Conservation (phyloP, 2,797 vertebrate genomes). For the Poecilia velifera region DNA sequence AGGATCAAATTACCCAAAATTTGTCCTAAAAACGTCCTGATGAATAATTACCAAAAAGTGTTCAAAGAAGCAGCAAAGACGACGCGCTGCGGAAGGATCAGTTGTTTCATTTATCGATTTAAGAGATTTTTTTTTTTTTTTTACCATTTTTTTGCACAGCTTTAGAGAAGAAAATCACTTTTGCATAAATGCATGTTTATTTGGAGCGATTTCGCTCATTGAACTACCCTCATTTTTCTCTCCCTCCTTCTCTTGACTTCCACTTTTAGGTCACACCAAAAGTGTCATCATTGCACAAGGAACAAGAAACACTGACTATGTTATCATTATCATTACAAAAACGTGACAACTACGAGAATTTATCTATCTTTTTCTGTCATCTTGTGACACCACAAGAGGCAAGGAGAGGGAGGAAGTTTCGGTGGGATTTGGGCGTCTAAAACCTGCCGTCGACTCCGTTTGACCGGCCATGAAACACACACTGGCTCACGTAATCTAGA, state of each 20-base stretch:
- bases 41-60: constrained; percentile 92
- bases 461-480: constrained; percentile 43
- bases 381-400: constrained; percentile 82
- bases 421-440: constrained; percentile 50
- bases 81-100: constrained; percentile 85
- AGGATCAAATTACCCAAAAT: constrained; percentile 72
- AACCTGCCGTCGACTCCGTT: constrained; percentile 47
- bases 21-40: constrained; percentile 80
- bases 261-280: constrained; percentile 82
- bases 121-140: constrained; percentile 12
- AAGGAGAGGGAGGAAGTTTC: constrained; percentile 81
- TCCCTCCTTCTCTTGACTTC: constrained; percentile 64
- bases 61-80: constrained; percentile 83
- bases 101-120: constrained; percentile 75
- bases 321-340: constrained; percentile 75
- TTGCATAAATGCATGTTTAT: constrained; percentile 40
- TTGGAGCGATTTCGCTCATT: constrained; percentile 36
- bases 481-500: constrained; percentile 20
- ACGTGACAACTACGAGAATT: constrained; percentile 84
- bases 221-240: constrained; percentile 36
- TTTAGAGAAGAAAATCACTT: constrained; percentile 64
- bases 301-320: constrained; percentile 87
- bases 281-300: constrained; percentile 88
- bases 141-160: constrained; percentile 76
- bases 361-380: constrained; percentile 63